Conservation (phyloP, 1,140 invertebrate species). For the Radopholus similis region DNA sequence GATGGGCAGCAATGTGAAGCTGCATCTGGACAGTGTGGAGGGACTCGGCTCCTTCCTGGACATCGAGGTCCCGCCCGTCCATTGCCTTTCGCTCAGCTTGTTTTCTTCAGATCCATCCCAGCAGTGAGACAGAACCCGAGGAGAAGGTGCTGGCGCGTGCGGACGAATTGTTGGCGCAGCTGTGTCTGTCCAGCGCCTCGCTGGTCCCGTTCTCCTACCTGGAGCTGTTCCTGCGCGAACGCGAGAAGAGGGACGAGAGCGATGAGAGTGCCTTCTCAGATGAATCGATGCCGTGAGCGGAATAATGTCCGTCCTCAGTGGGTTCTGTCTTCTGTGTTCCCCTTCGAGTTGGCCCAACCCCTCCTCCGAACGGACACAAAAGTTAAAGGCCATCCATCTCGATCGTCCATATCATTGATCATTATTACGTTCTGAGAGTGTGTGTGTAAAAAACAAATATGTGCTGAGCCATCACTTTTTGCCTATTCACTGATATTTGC, state of each 20-base stretch:
- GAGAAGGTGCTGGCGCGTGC: conserved; percentile 12
- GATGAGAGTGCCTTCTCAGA: conserved; percentile 17
- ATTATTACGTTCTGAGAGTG: too few relatives aligned
- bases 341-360: too few relatives aligned
- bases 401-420: too few relatives aligned
- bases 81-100: neutral
- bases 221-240: conserved; percentile 8
- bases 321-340: too few relatives aligned
- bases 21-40: conserved; percentile 23
- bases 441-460: too few relatives aligned
- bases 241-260: conserved; percentile 4
- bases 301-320: too few relatives aligned
- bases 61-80: conserved; percentile 13
- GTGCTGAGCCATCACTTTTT: too few relatives aligned
- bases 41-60: conserved; percentile 19
- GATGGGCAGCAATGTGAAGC: conserved; percentile 9
- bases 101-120: conserved; percentile 13
- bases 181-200: neutral
- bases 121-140: neutral
- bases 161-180: neutral
- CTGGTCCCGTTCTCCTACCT: conserved; percentile 13
- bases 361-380: too few relatives aligned
- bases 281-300: neutral
- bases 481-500: too few relatives aligned
- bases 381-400: too few relatives aligned